Evolutionary conservation across 2,113 vertebrate genomes (phyloP).

Genomic region (Prietella phreatophila): DNA sequence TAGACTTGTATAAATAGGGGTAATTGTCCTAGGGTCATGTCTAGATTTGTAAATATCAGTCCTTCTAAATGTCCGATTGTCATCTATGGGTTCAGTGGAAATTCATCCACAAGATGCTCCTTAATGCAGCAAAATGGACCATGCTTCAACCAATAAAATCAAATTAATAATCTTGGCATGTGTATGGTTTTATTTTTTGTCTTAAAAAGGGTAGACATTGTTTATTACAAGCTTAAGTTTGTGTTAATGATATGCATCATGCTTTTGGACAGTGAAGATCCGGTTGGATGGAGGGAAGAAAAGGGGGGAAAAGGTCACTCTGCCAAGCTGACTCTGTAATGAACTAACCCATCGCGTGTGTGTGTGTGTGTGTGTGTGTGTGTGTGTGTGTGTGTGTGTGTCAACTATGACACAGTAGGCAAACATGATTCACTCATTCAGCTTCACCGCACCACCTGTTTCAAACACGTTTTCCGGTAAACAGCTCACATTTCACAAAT

Average conservation of each 20-base stretch:
- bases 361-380: slow-evolving; percentile 9
- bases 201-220: not conserved
- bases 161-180: not conserved
- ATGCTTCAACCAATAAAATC: not conserved
- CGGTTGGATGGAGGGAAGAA: not conserved
- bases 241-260: not conserved
- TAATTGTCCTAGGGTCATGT: not conserved
- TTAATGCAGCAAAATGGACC: slow-evolving; percentile 11
- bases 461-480: slow-evolving; percentile 2
- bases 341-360: slow-evolving; percentile 25
- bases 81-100: not conserved
- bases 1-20: not conserved
- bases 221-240: not conserved
- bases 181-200: slow-evolving; percentile 13
- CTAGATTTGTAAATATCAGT: not conserved
- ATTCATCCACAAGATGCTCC: not conserved
- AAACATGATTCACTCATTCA: slow-evolving; percentile 59
- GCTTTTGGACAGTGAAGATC: slow-evolving; percentile 14
- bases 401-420: slow-evolving; percentile 52
- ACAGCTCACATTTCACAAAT: slow-evolving; percentile 36
- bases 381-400: slow-evolving; percentile 49
- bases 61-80: not conserved
- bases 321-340: slow-evolving; percentile 43
- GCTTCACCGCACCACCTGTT: slow-evolving; percentile 58
- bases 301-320: slow-evolving; percentile 35